A percentile compares a stretch with the other conserved stretches of the same genome.
These are phyloP conservation scores for Mylabris phalerata DNA, from an alignment of 1,140 invertebrate species.

Conservation along the genomic window DNA sequence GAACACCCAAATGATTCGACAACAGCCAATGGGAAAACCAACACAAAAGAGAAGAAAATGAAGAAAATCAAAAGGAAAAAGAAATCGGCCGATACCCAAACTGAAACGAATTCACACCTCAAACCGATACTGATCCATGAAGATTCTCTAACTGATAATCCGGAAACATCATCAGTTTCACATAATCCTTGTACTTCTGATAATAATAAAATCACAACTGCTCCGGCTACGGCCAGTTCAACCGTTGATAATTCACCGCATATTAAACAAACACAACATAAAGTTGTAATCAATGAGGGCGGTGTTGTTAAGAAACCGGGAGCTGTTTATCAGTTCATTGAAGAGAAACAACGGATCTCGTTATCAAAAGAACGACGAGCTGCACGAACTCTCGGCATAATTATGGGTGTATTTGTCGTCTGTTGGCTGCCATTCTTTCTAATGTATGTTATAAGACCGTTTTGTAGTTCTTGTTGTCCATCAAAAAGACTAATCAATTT, in stretches of 20 bases:
- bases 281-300: constrained; percentile 31
- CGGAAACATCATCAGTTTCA: constrained; percentile 39
- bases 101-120: constrained; percentile 43
- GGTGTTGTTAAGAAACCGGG: constrained; percentile 44
- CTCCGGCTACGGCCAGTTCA: constrained; percentile 30
- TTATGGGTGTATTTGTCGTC: constrained; percentile 92
- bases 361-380: constrained; percentile 86
- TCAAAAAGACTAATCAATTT: constrained; percentile 77
- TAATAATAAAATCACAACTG: constrained; percentile 31
- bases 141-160: constrained; percentile 57
- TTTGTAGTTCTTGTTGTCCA: constrained; percentile 72
- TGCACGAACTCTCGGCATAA: constrained; percentile 85
- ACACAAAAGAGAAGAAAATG: constrained; percentile 44
- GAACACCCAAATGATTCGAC: constrained; percentile 45
- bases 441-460: constrained; percentile 87
- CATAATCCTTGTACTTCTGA: constrained; percentile 21
- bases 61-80: constrained; percentile 22
- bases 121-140: constrained; percentile 53
- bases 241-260: constrained; percentile 31
- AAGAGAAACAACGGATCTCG: constrained; percentile 89
- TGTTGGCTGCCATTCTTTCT: constrained; percentile 97
- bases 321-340: constrained; percentile 82
- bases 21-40: constrained; percentile 43
- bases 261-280: constrained; percentile 41
- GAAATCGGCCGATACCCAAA: constrained; percentile 45